Percentiles rank a stretch among this genome's conserved stretches.
Conservation (phyloP, 2,888 invertebrate species). For the Hypomecis atomaria region DNA sequence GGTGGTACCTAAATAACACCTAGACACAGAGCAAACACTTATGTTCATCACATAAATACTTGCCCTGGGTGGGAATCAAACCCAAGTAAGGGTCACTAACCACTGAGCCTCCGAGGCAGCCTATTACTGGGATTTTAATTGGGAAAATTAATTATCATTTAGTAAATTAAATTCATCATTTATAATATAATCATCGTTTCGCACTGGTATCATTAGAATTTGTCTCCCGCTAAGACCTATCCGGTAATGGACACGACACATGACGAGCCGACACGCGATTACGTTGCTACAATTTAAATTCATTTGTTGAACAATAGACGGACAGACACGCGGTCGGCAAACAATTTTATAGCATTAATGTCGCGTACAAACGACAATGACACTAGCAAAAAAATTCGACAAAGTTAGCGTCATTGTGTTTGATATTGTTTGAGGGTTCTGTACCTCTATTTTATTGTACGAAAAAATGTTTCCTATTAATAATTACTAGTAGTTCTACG, state of each 20-base stretch:
- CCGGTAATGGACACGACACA: conserved; percentile 19
- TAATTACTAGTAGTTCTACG: too few species aligned
- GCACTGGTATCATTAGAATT: conserved; percentile 7
- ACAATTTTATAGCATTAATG: conserved; percentile 39
- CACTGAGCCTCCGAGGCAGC: too few species aligned
- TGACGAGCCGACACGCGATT: conserved; percentile 19
- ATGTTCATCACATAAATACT: too few species aligned
- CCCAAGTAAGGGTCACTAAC: too few species aligned
- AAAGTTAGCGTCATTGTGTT: conserved; percentile 2
- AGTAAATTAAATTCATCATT: too few species aligned
- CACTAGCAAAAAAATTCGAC: conserved; percentile 38
- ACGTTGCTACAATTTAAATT: conserved; percentile 21
- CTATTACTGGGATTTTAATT: too few species aligned
- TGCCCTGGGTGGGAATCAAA: too few species aligned
- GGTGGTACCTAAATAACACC: too few species aligned
- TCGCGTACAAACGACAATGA: conserved; percentile 44
- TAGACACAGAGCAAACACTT: too few species aligned
- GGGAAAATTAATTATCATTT: too few species aligned
- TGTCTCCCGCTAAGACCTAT: conserved; percentile 25
- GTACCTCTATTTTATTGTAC: conserved; percentile 3
- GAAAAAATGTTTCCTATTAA: too few species aligned
- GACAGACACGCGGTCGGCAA: conserved; percentile 30
- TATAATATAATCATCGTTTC: conserved; percentile 3
- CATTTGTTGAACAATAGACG: conserved; percentile 16
- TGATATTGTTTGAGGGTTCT: conserved; percentile 21